Percentiles rank a stretch among this genome's conserved stretches.
Conservation (phyloP, 2,797 vertebrate genomes). For the Pipistrellus kuhlii region DNA sequence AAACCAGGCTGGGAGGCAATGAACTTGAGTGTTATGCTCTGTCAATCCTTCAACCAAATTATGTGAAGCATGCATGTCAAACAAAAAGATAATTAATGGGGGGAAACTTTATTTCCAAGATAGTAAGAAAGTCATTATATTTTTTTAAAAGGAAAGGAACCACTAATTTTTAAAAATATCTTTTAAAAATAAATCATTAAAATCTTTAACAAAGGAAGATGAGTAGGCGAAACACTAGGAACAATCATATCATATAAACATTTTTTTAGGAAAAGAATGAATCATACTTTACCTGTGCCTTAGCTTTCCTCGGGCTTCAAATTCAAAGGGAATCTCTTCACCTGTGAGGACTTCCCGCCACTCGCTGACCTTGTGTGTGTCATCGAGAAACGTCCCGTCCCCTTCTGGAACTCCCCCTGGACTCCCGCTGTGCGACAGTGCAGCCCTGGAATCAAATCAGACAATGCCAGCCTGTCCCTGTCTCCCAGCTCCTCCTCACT, state of each 20-base stretch:
- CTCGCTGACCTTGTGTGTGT: constrained; percentile 95
- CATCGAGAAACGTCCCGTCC: constrained; percentile 91
- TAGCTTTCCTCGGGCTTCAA: constrained; percentile 96
- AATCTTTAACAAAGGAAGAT: constrained; percentile 21
- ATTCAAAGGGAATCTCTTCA: constrained; percentile 97
- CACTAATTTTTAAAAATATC: background rate
- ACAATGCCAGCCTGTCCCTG: background rate
- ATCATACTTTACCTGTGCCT: constrained; percentile 88
- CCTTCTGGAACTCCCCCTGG: constrained; percentile 93
- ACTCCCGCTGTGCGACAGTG: constrained; percentile 97
- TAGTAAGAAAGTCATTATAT: background rate
- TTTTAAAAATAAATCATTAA: constrained; percentile 46
- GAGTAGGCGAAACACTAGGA: background rate
- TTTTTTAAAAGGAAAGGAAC: constrained; percentile 55
- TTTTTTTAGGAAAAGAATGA: constrained; percentile 22
- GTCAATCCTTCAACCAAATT: background rate
- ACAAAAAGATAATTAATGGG: background rate
- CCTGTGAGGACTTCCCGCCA: constrained; percentile 97
- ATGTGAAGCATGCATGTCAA: background rate
- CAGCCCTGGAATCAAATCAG: constrained; percentile 90
- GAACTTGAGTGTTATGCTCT: background rate
- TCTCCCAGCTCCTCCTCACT: background rate
- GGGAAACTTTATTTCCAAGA: background rate
- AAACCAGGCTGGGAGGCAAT: background rate
- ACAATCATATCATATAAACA: background rate